phyloP scores from a whole-genome alignment of 30 jellyfish, hydroid and myxozoan genomes.

The Cassiopea andromeda region DNA sequence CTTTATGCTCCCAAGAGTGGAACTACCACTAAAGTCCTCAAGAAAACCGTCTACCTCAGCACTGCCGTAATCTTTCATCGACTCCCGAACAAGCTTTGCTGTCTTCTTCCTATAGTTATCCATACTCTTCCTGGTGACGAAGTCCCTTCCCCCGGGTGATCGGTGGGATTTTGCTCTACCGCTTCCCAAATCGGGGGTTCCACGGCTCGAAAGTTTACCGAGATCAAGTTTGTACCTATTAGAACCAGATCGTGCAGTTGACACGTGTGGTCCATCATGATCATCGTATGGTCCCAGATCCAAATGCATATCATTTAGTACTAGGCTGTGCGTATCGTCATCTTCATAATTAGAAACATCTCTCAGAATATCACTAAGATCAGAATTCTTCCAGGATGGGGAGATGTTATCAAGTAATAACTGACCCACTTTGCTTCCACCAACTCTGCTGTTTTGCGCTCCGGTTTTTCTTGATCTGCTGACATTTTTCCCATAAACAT shows the following conservation, averaged over 20 bases:
- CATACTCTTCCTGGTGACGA: slow-evolving; percentile 56
- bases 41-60: background rate
- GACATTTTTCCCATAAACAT: background rate
- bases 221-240: slow-evolving; percentile 31
- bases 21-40: background rate
- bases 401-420: slow-evolving; percentile 37
- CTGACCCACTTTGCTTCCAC: background rate
- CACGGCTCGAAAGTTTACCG: slow-evolving; percentile 30
- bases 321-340: background rate
- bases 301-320: background rate
- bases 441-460: background rate
- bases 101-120: slow-evolving; percentile 45
- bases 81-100: slow-evolving; percentile 32
- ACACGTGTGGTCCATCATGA: background rate
- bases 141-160: slow-evolving; percentile 40
- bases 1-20: slow-evolving; percentile 4
- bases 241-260: slow-evolving; percentile 40
- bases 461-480: background rate
- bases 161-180: slow-evolving; percentile 28
- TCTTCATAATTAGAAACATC: background rate
- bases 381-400: slow-evolving; percentile 57
- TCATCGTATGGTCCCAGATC: background rate
- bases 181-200: slow-evolving; percentile 14
- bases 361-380: slow-evolving; percentile 15
- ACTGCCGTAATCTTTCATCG: slow-evolving; percentile 32